Percentiles rank a stretch among this genome's conserved stretches.
Conservation (phyloP, 1,140 invertebrate species). For the Harlomillsia oculata region DNA sequence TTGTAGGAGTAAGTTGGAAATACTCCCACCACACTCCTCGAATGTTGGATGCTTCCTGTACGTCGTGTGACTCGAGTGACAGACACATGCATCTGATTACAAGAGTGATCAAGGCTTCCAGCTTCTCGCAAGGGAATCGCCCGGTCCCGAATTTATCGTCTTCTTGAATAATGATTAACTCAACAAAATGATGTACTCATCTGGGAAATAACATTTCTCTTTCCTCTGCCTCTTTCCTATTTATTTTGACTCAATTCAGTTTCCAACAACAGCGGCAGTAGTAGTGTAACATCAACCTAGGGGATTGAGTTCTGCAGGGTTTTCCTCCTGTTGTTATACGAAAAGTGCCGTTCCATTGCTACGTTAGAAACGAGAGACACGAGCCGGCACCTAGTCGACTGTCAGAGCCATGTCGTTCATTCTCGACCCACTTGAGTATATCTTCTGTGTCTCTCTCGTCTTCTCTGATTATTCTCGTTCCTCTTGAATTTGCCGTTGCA, state of each 20-base stretch:
- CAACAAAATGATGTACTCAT: slow-evolving; percentile 33
- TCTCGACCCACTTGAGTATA: no score
- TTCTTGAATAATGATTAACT: slow-evolving; percentile 36
- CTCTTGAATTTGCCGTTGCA: no score
- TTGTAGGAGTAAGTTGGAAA: no score
- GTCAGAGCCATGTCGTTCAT: no score
- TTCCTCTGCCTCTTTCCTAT: slow-evolving; percentile 25
- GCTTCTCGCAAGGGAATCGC: slow-evolving; percentile 26
- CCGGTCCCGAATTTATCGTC: slow-evolving; percentile 32
- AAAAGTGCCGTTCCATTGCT: not conserved
- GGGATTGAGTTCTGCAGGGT: not conserved
- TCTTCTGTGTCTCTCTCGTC: no score
- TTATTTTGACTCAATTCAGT: slow-evolving; percentile 26
- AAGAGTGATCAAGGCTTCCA: slow-evolving; percentile 32
- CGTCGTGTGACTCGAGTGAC: slow-evolving; percentile 24
- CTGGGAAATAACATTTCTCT: slow-evolving; percentile 34
- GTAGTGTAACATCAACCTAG: not conserved
- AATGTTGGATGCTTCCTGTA: no score
- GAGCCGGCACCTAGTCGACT: no score
- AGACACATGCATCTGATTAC: slow-evolving; percentile 33
- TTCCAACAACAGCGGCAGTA: slow-evolving; percentile 14
- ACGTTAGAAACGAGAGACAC: no score
- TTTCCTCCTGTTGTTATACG: not conserved
- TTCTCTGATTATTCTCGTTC: no score
- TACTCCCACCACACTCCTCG: no score